phyloP scores from a whole-genome alignment of 37 sponge, comb jelly and placozoan species.

The Aphrocallistes beatrix region DNA sequence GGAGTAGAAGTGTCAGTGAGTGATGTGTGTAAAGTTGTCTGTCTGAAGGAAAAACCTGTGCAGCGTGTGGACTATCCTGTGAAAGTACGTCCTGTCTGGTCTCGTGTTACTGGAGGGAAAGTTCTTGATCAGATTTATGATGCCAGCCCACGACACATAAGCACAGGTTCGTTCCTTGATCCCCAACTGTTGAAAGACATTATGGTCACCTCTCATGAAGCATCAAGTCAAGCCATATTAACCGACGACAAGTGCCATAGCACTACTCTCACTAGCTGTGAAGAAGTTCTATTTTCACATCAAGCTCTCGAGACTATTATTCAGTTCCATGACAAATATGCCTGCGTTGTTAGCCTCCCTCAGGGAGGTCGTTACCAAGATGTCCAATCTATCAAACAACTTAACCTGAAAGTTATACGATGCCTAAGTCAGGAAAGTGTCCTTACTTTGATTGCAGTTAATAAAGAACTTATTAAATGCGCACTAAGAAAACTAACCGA shows the following conservation, averaged over 20 bases:
- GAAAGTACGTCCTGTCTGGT: conserved; percentile 12
- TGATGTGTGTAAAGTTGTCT: neutral
- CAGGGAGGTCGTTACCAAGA: neutral
- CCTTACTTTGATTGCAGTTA: neutral
- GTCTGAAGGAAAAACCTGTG: neutral
- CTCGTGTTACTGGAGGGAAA: neutral
- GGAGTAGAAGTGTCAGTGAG: neutral
- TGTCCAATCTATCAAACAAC: neutral
- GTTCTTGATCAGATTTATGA: neutral
- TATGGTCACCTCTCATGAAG: no score
- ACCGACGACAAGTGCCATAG: no score
- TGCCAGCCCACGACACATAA: no score
- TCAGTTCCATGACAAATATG: neutral
- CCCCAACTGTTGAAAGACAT: no score
- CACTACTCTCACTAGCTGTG: no score
- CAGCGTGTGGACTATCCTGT: neutral
- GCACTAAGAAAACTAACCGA: neutral
- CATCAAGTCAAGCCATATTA: no score
- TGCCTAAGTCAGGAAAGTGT: neutral
- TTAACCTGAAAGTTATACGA: neutral
- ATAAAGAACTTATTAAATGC: neutral
- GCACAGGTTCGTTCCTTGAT: no score
- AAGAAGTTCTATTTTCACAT: neutral
- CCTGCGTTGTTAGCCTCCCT: neutral
- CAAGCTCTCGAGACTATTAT: neutral